These are phyloP conservation scores for Macrotus californicus DNA, from an alignment of 2,113 vertebrate genomes.

Conservation along the genomic window DNA sequence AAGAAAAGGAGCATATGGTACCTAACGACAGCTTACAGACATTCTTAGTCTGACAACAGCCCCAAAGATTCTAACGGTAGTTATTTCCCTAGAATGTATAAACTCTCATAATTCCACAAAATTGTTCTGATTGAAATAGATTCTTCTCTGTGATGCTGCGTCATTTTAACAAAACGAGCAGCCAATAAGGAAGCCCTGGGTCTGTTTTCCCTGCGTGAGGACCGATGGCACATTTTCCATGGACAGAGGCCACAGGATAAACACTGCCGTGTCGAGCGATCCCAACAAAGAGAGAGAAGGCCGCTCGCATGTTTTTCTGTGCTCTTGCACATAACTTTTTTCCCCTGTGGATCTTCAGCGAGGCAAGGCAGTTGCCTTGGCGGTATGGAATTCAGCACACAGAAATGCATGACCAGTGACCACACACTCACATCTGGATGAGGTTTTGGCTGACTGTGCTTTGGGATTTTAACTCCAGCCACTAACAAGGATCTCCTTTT, in stretches of 20 bases:
- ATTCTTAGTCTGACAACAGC: background rate
- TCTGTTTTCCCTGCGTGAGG: background rate
- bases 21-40: background rate
- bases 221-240: conserved; percentile 5
- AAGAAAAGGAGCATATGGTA: background rate
- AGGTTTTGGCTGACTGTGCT: conserved; percentile 51
- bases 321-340: conserved; percentile 55
- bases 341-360: conserved; percentile 55
- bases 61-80: background rate
- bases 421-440: conserved; percentile 61
- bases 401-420: conserved; percentile 62
- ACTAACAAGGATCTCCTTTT: conserved; percentile 62
- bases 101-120: background rate
- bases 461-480: conserved; percentile 54
- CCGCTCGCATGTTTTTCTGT: conserved; percentile 8
- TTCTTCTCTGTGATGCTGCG: background rate
- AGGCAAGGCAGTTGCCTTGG: conserved; percentile 50
- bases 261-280: background rate
- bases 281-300: conserved; percentile 2
- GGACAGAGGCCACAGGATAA: conserved; percentile 29
- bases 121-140: background rate
- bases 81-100: conserved; percentile 13
- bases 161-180: conserved; percentile 8
- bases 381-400: conserved; percentile 66
- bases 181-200: background rate